Percentiles rank a stretch among this genome's conserved stretches.
These are phyloP conservation scores for Ptilorrhoa leucosticta DNA, from an alignment of 2,113 vertebrate genomes.

Conservation along the genomic window DNA sequence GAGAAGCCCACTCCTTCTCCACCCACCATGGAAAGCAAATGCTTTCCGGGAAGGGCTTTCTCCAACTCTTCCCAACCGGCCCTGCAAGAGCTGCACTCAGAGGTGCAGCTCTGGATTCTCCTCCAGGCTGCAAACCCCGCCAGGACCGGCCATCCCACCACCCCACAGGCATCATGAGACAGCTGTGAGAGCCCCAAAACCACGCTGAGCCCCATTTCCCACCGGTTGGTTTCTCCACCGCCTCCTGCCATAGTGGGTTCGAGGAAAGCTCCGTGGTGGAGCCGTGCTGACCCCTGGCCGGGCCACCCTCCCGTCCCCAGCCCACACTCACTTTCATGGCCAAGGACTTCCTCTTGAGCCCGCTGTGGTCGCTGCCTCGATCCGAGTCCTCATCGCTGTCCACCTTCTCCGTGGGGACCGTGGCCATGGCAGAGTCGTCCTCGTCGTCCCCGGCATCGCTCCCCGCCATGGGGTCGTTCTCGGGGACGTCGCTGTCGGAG, in stretches of 20 bases:
- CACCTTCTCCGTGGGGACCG: constrained; percentile 26
- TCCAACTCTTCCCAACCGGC: rapidly evolving
- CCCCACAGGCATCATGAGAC: background rate
- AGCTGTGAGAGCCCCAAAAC: background rate
- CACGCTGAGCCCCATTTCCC: background rate
- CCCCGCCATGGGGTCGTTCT: constrained; percentile 73
- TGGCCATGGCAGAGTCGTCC: constrained; percentile 15
- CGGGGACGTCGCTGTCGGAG: constrained; percentile 85
- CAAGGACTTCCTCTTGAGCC: constrained; percentile 67
- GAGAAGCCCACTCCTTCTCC: background rate
- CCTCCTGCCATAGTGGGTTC: rapidly evolving
- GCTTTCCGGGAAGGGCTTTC: background rate
- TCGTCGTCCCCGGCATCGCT: constrained; percentile 73
- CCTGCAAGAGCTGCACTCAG: background rate
- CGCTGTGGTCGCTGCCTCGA: constrained; percentile 82
- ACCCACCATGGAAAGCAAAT: background rate
- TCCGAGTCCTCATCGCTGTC: constrained; percentile 85
- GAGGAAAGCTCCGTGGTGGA: background rate
- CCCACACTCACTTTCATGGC: constrained; percentile 62
- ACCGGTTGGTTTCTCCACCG: background rate
- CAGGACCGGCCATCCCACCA: background rate
- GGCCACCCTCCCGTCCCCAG: background rate
- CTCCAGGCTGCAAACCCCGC: background rate
- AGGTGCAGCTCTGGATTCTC: background rate
- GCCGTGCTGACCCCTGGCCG: rapidly evolving